phyloP scores from a whole-genome alignment of 2,113 vertebrate genomes.

The Epinephelus fuscoguttatus region DNA sequence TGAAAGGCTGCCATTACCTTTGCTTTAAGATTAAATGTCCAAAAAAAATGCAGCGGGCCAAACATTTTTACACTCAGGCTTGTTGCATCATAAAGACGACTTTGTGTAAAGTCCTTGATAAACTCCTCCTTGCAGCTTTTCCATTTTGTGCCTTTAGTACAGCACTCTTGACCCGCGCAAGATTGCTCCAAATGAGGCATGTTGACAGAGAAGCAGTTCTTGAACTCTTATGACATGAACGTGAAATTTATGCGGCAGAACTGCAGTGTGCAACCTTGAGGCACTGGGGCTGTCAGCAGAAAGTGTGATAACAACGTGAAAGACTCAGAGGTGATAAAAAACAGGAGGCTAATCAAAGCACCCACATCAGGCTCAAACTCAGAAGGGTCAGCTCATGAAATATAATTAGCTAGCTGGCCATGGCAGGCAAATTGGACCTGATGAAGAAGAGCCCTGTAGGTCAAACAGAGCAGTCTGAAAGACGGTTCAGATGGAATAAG shows the following conservation, averaged over 20 bases:
- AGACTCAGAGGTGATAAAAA: slow-evolving; percentile 81
- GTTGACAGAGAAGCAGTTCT: slow-evolving; percentile 69
- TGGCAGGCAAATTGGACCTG: slow-evolving; percentile 79
- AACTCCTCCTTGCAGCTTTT: slow-evolving; percentile 48
- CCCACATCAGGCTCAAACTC: slow-evolving; percentile 72
- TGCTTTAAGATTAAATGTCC: slow-evolving; percentile 26
- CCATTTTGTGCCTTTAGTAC: slow-evolving; percentile 43
- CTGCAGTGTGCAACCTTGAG: slow-evolving; percentile 79
- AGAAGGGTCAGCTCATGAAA: slow-evolving; percentile 80
- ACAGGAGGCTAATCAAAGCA: slow-evolving; percentile 83
- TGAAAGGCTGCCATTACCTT: background rate
- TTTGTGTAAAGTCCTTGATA: slow-evolving; percentile 45
- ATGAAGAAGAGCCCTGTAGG: slow-evolving; percentile 80
- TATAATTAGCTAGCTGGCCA: slow-evolving; percentile 82
- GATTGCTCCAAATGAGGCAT: slow-evolving; percentile 72
- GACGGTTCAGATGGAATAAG: slow-evolving; percentile 75
- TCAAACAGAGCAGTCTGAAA: slow-evolving; percentile 73
- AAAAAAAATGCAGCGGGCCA: slow-evolving; percentile 23
- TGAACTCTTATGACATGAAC: slow-evolving; percentile 69
- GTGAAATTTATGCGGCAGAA: slow-evolving; percentile 71
- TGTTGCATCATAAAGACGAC: slow-evolving; percentile 18
- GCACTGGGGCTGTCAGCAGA: slow-evolving; percentile 76
- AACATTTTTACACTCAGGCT: slow-evolving; percentile 20
- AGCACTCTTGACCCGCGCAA: slow-evolving; percentile 52
- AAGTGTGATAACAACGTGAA: slow-evolving; percentile 78